Percentiles rank a stretch among this genome's conserved stretches.
Evolutionary conservation across 1,140 invertebrate species (phyloP).

Genomic region (Acyrthosiphon pisum): DNA sequence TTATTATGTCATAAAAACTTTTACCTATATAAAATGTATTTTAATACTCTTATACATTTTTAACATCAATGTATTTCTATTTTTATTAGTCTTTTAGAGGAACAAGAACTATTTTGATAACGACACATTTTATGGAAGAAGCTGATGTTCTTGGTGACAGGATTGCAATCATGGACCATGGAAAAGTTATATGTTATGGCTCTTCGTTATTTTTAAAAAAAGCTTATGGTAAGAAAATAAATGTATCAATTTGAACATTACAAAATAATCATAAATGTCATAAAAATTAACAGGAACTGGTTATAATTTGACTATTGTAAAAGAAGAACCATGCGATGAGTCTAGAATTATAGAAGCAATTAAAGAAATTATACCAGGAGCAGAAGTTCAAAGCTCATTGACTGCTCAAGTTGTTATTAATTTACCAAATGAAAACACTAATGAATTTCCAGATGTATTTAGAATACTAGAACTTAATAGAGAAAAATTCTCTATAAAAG

Average conservation of each 20-base stretch:
- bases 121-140: conserved; percentile 98
- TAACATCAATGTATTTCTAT: not conserved
- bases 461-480: conserved; percentile 65
- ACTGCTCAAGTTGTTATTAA: conserved; percentile 63
- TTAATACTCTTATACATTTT: not conserved
- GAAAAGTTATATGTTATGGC: conserved; percentile 81
- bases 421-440: conserved; percentile 62
- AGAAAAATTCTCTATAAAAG: conserved; percentile 65
- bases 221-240: conserved; percentile 72
- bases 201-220: conserved; percentile 88
- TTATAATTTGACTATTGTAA: conserved; percentile 52
- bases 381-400: conserved; percentile 65
- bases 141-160: conserved; percentile 94
- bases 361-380: conserved; percentile 64
- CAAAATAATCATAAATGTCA: not conserved
- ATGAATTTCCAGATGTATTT: conserved; percentile 66
- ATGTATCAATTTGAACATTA: not conserved
- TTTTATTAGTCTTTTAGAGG: conserved; percentile 50
- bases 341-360: conserved; percentile 61
- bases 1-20: too few species aligned
- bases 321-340: conserved; percentile 10
- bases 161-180: conserved; percentile 89
- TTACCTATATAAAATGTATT: too few species aligned
- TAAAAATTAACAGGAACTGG: conserved; percentile 42
- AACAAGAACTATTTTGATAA: conserved; percentile 80